Percentiles rank a stretch among this genome's conserved stretches.
These are phyloP conservation scores for Austrolebias charrua DNA, from an alignment of 2,797 vertebrate genomes.

Conservation along the genomic window DNA sequence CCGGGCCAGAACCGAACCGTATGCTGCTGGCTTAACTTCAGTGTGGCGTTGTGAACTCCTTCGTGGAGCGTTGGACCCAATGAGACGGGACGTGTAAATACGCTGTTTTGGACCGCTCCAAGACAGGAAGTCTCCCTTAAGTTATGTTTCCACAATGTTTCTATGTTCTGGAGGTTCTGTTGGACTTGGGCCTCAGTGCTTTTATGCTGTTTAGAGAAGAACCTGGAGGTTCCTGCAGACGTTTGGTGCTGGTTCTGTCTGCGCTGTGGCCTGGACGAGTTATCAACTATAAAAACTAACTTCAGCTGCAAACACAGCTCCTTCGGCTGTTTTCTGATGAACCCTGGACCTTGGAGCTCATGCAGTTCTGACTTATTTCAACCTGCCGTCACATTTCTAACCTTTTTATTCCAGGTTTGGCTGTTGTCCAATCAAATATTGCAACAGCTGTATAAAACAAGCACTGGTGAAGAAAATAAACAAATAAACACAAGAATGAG, in stretches of 20 bases:
- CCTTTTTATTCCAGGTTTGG: too few relatives aligned
- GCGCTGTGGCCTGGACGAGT: constrained; percentile 53
- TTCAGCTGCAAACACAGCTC: constrained; percentile 56
- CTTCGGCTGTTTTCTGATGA: too few relatives aligned
- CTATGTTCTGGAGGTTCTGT: constrained; percentile 34
- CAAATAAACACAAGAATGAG: too few relatives aligned
- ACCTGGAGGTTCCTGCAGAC: neutral
- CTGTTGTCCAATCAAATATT: too few relatives aligned
- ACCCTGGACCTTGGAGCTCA: too few relatives aligned
- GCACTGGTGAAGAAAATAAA: too few relatives aligned
- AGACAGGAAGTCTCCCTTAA: constrained; percentile 46
- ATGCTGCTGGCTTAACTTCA: constrained; percentile 67
- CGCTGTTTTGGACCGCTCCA: constrained; percentile 86
- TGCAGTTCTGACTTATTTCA: too few relatives aligned
- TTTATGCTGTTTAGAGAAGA: constrained; percentile 33
- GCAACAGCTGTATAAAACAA: too few relatives aligned
- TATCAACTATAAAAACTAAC: constrained; percentile 70
- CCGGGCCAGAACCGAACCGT: constrained; percentile 63
- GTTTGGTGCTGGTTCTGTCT: constrained; percentile 69
- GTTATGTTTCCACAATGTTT: constrained; percentile 61
- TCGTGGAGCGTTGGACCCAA: constrained; percentile 41
- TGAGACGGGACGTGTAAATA: constrained; percentile 82
- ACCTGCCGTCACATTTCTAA: too few relatives aligned
- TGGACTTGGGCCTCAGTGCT: constrained; percentile 52
- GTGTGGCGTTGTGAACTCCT: constrained; percentile 75